A percentile compares a stretch with the other conserved stretches of the same genome.
phyloP scores from a whole-genome alignment of 2,888 invertebrate species.

The Phortica magna region DNA sequence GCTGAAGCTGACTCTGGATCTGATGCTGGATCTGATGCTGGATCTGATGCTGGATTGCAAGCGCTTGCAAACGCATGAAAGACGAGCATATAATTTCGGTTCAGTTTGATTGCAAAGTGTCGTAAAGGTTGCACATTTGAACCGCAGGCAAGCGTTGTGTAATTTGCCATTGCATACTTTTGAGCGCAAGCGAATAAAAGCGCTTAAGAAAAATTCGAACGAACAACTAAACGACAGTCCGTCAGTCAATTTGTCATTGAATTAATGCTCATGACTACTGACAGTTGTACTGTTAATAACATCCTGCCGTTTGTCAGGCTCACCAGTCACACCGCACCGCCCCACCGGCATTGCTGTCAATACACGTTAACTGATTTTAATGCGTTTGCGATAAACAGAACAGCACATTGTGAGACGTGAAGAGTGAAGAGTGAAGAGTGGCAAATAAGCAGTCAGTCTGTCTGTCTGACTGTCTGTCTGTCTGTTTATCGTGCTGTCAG shows the following conservation, averaged over 20 bases:
- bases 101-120: background rate
- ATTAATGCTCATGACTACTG: background rate
- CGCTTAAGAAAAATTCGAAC: background rate
- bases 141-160: no score
- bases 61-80: background rate
- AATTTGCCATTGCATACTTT: background rate
- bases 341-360: background rate
- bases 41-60: background rate
- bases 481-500: no score
- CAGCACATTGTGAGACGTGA: no score
- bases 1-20: background rate
- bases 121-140: background rate
- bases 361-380: constrained; percentile 16
- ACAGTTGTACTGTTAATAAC: no score
- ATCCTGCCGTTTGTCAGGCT: background rate
- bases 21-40: background rate
- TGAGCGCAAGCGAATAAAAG: background rate
- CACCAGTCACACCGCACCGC: background rate
- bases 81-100: background rate
- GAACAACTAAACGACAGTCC: background rate
- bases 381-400: constrained; percentile 16
- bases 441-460: no score
- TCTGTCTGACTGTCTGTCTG: no score
- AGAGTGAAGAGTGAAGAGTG: no score
- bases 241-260: background rate